A percentile compares a stretch with the other conserved stretches of the same genome.
phyloP scores from a whole-genome alignment of 2,113 vertebrate species.

The Zootoca vivipara region DNA sequence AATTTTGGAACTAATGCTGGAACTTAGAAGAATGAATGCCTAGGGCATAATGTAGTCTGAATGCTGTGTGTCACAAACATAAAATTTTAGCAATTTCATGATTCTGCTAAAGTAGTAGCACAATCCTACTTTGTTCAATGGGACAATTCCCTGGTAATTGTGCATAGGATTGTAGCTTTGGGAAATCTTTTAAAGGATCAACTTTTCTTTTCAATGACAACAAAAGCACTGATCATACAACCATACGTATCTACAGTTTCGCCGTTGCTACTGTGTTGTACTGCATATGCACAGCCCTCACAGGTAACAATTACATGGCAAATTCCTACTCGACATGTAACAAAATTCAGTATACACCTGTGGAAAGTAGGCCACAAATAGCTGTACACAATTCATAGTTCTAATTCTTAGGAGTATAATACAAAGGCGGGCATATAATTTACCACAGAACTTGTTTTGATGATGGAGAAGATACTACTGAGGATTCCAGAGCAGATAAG shows the following conservation, averaged over 20 bases:
- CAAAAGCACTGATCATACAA: background rate
- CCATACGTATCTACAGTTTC: background rate
- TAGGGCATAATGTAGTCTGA: background rate
- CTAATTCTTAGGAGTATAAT: background rate
- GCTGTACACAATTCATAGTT: background rate
- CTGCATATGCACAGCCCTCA: background rate
- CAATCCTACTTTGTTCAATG: background rate
- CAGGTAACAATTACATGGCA: background rate
- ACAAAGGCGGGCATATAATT: slow-evolving; percentile 30
- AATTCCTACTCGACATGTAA: background rate
- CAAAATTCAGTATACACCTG: background rate
- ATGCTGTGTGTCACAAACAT: background rate
- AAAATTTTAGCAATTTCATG: background rate
- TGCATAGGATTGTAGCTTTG: background rate
- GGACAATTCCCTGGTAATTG: background rate
- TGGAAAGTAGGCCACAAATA: background rate
- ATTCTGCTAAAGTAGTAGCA: background rate
- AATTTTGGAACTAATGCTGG: background rate
- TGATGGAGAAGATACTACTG: slow-evolving; percentile 96
- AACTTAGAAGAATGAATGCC: background rate
- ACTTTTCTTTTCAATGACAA: background rate
- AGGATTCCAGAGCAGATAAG: slow-evolving; percentile 98
- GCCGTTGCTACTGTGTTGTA: background rate
- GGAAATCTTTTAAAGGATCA: background rate
- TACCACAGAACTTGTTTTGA: slow-evolving; percentile 87